Conservation (phyloP, 2,888 invertebrate genomes). For the Subacronicta megacephala region DNA sequence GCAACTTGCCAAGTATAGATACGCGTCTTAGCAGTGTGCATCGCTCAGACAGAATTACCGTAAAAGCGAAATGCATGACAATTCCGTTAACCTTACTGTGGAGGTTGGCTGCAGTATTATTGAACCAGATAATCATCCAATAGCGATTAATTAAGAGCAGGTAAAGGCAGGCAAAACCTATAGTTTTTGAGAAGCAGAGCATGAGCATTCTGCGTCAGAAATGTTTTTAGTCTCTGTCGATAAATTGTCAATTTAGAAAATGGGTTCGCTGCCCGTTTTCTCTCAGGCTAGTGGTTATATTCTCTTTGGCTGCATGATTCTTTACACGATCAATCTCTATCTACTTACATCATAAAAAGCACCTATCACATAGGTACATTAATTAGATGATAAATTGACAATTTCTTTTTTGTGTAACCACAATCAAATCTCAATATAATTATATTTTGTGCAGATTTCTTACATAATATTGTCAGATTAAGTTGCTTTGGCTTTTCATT, state of each 20-base stretch:
- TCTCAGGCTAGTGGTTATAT: not conserved
- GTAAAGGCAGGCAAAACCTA: too few species aligned
- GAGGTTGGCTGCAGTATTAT: not conserved
- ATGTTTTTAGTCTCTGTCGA: not conserved
- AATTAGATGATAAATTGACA: conserved; percentile 25
- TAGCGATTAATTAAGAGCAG: conserved; percentile 6
- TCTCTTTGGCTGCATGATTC: not conserved
- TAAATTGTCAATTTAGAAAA: conserved; percentile 4
- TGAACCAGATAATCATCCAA: conserved; percentile 12
- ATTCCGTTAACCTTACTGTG: conserved; percentile 22
- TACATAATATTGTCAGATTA: conserved; percentile 9
- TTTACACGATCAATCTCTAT: conserved; percentile 17
- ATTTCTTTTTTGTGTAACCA: conserved; percentile 22
- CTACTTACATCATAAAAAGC: conserved; percentile 3
- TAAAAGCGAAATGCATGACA: conserved; percentile 22
- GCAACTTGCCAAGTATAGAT: too few species aligned
- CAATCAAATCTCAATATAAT: conserved; percentile 6
- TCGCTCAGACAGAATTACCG: conserved; percentile 27
- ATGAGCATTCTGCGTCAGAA: too few species aligned
- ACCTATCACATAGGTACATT: conserved; percentile 13
- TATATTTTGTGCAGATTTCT: too few species aligned
- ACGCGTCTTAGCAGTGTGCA: conserved; percentile 9
- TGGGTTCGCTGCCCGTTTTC: conserved; percentile 11
- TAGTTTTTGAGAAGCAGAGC: too few species aligned
- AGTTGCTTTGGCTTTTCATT: not conserved